Evolutionary conservation across 2,113 vertebrate genomes (phyloP).

Genomic region (Sminthopsis crassicaudata): DNA sequence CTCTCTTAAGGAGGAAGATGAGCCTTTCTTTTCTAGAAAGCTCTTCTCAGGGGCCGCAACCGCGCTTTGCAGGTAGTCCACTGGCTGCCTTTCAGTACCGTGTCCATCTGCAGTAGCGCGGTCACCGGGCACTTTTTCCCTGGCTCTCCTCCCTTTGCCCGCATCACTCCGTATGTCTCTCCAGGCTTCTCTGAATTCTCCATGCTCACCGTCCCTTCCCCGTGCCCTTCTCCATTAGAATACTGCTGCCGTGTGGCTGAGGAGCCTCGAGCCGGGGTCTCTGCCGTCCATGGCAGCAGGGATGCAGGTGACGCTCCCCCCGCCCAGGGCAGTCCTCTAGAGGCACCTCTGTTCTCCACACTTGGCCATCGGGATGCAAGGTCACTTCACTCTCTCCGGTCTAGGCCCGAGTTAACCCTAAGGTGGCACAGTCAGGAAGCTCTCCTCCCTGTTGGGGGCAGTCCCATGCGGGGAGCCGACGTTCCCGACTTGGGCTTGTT

Average conservation of each 20-base stretch:
- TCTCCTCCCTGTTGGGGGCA: neutral
- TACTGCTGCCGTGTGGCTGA: neutral
- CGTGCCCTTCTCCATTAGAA: neutral
- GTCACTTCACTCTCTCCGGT: too few species aligned
- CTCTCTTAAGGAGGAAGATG: neutral
- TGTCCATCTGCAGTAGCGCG: neutral
- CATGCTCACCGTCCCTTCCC: neutral
- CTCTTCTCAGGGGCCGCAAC: neutral
- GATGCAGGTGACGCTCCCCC: neutral
- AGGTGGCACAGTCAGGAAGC: too few species aligned
- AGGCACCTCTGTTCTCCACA: neutral
- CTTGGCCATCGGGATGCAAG: conserved; percentile 6
- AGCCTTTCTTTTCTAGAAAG: neutral
- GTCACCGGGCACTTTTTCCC: neutral
- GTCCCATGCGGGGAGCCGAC: neutral
- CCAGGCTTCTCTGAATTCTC: neutral
- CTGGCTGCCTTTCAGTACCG: neutral
- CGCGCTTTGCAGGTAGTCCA: neutral
- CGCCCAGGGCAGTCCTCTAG: too few species aligned
- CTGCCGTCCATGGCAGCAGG: neutral
- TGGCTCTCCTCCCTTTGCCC: neutral
- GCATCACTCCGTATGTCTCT: neutral
- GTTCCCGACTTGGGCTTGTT: neutral
- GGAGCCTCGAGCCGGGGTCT: neutral
- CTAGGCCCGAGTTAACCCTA: too few species aligned